Base-by-base conservation (phyloP, 2,888 invertebrate genomes). In the Pelosia muscerda region DNA sequence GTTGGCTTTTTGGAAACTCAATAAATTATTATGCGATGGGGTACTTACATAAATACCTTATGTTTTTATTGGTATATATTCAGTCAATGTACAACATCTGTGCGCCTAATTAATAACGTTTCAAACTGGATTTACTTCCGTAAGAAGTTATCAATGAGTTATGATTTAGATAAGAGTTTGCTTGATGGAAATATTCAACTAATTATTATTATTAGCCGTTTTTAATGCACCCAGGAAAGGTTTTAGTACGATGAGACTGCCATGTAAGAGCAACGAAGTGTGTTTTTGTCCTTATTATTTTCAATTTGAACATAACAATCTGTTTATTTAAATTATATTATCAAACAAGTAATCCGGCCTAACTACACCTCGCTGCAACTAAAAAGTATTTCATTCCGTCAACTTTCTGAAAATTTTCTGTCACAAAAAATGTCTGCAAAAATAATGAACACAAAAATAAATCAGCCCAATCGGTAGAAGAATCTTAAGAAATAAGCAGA, bases 11-110 rank as follows among this genome's bases (percentile, higher is more conserved):
- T 55, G 69, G 75, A 76, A 78, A 79, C 69, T 77, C 76, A 54
- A 75, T 79, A 73, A 74, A 77, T 79, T 77, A 74, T 79, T 73
- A 77, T 77, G 73, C 78, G 71, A 66, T 61, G 60, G 68, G 54
- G 63, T 71, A 76, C 62, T 67, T 68, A 69, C 31, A 34, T 60
- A 65, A 56, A 58, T 68, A 71, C 42, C 68, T 75, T 70, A 72
- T 74, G 66, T 68, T 66, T 78, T 72, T 72, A 72, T 71, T 69
- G 59, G 22, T 69, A 77, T 72, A 64, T 72, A 64, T 76, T 76
- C 79, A 69, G 72, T 77, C 73, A 72, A 73, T 72, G 66, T 68
- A 69, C 56, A 66, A 59, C 68, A 77, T 63, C 68, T 75, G 73
- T 73, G 72, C 62, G 59, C 63, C 65, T 71, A 69, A 79, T 76